Conservation (phyloP, 2,113 vertebrate species). For the Lophotis ruficrista region DNA sequence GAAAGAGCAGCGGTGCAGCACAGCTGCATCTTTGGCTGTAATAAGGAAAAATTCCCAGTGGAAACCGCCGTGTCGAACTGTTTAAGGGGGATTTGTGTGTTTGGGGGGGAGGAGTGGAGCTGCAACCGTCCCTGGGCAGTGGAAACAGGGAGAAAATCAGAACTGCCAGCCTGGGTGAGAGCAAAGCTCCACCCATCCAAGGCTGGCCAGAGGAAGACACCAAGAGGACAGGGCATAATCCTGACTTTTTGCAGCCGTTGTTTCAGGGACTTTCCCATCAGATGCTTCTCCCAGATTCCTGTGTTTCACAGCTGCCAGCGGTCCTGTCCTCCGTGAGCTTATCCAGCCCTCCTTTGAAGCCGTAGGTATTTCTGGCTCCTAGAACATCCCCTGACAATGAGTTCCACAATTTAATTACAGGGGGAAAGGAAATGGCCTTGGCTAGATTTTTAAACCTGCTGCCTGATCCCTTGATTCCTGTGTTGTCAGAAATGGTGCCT, state of each 20-base stretch:
- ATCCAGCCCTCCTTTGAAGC: conserved; percentile 11
- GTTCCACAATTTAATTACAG: conserved; percentile 39
- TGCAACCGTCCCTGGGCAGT: not conserved
- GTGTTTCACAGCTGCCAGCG: not conserved
- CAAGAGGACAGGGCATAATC: not conserved
- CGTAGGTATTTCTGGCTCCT: conserved; percentile 38
- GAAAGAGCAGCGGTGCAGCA: not conserved
- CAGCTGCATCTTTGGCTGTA: not conserved
- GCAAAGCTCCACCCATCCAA: not conserved
- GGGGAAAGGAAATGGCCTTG: conserved; percentile 26
- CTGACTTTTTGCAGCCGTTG: not conserved
- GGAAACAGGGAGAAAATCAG: not conserved
- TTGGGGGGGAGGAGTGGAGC: not conserved
- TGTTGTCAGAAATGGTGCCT: conserved; percentile 17
- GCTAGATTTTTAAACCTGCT: conserved; percentile 42
- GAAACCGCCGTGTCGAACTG: not conserved
- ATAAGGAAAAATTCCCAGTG: not conserved
- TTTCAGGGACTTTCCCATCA: not conserved
- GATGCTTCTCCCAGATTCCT: not conserved
- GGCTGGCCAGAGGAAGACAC: not conserved
- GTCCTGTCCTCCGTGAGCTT: not conserved
- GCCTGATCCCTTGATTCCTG: conserved; percentile 41
- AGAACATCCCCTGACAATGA: conserved; percentile 31
- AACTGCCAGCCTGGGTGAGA: not conserved
- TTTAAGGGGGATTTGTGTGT: not conserved